Conservation (phyloP, 2,888 invertebrate species). For the Lasioglossum vierecki region DNA sequence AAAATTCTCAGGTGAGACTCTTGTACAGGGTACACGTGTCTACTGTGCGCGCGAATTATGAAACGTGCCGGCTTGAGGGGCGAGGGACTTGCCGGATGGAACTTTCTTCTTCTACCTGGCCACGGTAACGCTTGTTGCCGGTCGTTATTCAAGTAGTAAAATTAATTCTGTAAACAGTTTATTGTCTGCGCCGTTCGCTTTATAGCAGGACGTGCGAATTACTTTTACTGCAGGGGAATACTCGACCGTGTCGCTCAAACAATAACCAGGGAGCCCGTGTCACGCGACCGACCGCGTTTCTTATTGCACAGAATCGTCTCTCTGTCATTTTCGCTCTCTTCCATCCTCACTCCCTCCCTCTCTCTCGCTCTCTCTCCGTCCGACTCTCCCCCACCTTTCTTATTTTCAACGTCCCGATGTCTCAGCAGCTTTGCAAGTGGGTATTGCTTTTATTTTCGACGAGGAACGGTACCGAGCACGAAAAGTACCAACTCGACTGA, state of each 20-base stretch:
- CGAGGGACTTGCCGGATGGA: neutral
- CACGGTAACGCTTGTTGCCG: constrained; percentile 34
- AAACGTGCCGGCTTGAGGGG: constrained; percentile 4
- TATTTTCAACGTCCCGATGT: neutral
- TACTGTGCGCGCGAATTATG: constrained; percentile 7
- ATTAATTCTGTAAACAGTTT: constrained; percentile 80
- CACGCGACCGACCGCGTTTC: constrained; percentile 66
- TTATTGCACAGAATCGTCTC: constrained; percentile 36
- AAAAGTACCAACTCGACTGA: neutral
- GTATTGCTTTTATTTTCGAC: constrained; percentile 17
- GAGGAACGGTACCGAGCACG: neutral
- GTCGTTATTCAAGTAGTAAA: constrained; percentile 73
- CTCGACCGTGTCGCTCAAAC: constrained; percentile 49
- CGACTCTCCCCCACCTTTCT: neutral
- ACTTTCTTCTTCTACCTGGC: constrained; percentile 71
- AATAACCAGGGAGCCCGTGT: constrained; percentile 66
- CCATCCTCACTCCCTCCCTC: neutral
- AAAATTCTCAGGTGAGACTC: constrained; percentile 25
- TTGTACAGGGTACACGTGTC: constrained; percentile 22
- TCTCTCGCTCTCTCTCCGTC: no score
- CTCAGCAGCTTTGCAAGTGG: neutral
- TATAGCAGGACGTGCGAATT: constrained; percentile 77
- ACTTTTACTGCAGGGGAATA: constrained; percentile 72
- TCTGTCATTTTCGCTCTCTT: neutral
- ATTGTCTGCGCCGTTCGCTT: constrained; percentile 75